These are phyloP conservation scores for Sebastiscus tertius DNA, from an alignment of 2,797 vertebrate species.

Conservation along the genomic window DNA sequence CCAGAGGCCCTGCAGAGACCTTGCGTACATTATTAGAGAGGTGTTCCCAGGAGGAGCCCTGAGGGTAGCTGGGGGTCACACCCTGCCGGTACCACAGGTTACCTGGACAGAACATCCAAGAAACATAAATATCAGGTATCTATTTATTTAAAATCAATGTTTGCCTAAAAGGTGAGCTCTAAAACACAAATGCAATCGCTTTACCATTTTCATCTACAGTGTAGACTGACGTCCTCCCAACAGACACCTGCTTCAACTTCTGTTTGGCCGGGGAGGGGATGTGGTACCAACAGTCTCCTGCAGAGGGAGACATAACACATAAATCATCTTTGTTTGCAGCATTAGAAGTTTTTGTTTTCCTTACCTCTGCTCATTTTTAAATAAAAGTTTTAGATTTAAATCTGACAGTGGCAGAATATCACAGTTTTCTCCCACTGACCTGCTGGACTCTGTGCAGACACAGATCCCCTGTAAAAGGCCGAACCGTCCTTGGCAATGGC, in stretches of 20 bases:
- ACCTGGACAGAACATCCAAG: slow-evolving; percentile 75
- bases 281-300: slow-evolving; percentile 96
- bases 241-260: slow-evolving; percentile 93
- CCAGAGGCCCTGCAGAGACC: slow-evolving; percentile 93
- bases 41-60: slow-evolving; percentile 94
- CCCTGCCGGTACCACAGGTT: slow-evolving; percentile 96
- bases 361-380: background rate
- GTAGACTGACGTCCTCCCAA: slow-evolving; percentile 92
- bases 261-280: slow-evolving; percentile 93
- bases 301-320: slow-evolving; percentile 46
- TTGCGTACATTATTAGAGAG: slow-evolving; percentile 96
- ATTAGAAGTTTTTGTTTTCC: background rate
- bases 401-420: background rate
- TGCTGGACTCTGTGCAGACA: slow-evolving; percentile 88
- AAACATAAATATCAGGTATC: background rate
- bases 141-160: background rate
- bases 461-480: slow-evolving; percentile 93
- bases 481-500: slow-evolving; percentile 93
- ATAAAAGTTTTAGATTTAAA: background rate
- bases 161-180: background rate
- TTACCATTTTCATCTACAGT: slow-evolving; percentile 93
- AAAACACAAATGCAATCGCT: background rate
- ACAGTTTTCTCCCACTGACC: slow-evolving; percentile 78
- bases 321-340: background rate
- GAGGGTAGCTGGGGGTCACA: slow-evolving; percentile 93